These are phyloP conservation scores for Candidula unifasciata DNA, from an alignment of 2,888 invertebrate species.

Conservation along the genomic window DNA sequence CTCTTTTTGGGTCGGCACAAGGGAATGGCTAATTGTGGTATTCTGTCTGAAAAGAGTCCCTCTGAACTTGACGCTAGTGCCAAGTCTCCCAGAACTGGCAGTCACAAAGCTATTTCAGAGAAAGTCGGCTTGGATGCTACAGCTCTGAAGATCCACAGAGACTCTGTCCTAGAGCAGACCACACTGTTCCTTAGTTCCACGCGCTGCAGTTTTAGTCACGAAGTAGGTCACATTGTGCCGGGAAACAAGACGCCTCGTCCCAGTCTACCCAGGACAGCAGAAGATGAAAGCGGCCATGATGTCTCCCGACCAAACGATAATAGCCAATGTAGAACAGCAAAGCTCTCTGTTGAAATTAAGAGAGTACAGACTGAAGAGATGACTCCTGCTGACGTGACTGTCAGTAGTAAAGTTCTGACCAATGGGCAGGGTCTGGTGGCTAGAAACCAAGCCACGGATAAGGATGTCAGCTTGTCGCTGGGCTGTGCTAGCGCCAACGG, in stretches of 20 bases:
- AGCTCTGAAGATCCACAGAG: slow-evolving; percentile 30
- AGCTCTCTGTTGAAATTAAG: background rate
- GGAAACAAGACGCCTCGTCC: slow-evolving; percentile 38
- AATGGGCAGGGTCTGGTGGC: background rate
- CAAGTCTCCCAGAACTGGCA: background rate
- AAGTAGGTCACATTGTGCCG: slow-evolving; percentile 34
- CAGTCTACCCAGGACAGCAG: slow-evolving; percentile 32
- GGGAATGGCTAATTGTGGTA: background rate
- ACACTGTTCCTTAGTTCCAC: slow-evolving; percentile 20
- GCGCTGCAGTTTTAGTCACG: slow-evolving; percentile 48
- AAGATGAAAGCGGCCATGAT: background rate
- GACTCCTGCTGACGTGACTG: no score
- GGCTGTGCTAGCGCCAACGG: no score
- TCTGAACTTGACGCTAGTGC: background rate
- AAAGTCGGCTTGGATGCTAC: slow-evolving; percentile 10
- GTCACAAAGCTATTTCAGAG: background rate
- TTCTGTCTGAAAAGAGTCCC: no score
- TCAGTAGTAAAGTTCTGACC: no score
- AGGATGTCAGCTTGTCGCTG: no score
- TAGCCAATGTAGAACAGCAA: background rate
- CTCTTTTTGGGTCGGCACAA: no score
- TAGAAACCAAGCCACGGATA: no score
- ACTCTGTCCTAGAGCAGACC: background rate
- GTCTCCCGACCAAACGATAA: background rate
- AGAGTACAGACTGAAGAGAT: background rate